A percentile compares a stretch with the other conserved stretches of the same genome.
Conservation (phyloP, 2,888 invertebrate genomes). For the Drosophila acutilabella region DNA sequence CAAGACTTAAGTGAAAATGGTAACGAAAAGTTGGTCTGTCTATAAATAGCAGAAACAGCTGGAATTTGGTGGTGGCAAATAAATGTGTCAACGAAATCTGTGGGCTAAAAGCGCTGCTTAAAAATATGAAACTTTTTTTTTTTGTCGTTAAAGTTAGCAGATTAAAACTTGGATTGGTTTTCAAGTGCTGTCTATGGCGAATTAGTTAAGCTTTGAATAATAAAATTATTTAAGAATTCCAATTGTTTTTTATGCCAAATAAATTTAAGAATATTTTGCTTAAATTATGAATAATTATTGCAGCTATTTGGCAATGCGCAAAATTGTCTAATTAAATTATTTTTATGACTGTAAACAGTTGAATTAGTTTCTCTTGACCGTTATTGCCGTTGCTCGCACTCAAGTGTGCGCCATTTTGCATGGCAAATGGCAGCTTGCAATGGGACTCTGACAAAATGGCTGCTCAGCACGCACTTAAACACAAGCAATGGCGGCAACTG, state of each 20-base stretch:
- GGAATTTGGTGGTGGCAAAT: background rate
- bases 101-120: too few species aligned
- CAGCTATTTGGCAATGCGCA: background rate
- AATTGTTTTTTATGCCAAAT: background rate
- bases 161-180: too few species aligned
- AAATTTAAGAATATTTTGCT: background rate
- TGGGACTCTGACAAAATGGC: constrained; percentile 40
- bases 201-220: too few species aligned
- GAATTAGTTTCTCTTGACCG: constrained; percentile 50
- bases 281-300: background rate
- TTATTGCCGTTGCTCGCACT: constrained; percentile 7
- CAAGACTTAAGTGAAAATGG: background rate
- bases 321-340: constrained; percentile 35
- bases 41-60: background rate
- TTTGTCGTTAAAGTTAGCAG: too few species aligned
- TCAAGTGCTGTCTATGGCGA: too few species aligned
- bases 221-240: too few species aligned
- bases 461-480: constrained; percentile 62
- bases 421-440: constrained; percentile 13
- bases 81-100: background rate
- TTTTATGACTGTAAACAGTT: constrained; percentile 37
- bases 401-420: constrained; percentile 39
- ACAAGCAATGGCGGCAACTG: constrained; percentile 26
- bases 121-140: too few species aligned
- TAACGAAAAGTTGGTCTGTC: background rate